These are phyloP conservation scores for Aethes cnicana DNA, from an alignment of 2,888 invertebrate species.

Conservation along the genomic window DNA sequence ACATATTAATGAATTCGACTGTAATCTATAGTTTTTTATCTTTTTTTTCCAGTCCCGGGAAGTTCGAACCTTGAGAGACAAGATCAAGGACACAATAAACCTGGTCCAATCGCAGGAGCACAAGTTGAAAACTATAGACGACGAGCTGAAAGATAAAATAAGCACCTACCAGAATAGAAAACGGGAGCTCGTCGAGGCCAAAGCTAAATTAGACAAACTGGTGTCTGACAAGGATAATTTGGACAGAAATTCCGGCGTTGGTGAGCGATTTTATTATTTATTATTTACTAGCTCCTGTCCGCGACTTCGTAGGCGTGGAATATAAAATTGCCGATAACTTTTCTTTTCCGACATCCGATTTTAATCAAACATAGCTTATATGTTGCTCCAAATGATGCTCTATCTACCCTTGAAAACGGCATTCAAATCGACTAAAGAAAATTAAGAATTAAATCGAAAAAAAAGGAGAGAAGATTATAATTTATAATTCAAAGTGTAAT, in stretches of 20 bases:
- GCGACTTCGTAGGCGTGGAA: too few relatives aligned
- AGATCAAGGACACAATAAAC: constrained; percentile 57
- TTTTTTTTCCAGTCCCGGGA: constrained; percentile 56
- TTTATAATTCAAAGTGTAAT: too few relatives aligned
- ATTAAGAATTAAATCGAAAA: too few relatives aligned
- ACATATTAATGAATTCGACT: too few relatives aligned
- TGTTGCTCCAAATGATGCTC: too few relatives aligned
- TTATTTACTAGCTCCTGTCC: too few relatives aligned
- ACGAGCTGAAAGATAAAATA: constrained; percentile 66
- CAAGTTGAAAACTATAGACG: constrained; percentile 60
- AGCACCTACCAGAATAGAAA: constrained; percentile 74
- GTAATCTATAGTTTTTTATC: background rate
- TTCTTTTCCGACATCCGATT: too few relatives aligned
- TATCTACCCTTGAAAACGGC: too few relatives aligned
- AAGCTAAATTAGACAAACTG: constrained; percentile 77
- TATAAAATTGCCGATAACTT: too few relatives aligned
- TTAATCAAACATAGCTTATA: too few relatives aligned
- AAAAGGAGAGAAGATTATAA: too few relatives aligned
- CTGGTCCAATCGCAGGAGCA: constrained; percentile 58
- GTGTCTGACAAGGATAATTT: constrained; percentile 68
- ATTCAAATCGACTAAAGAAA: too few relatives aligned
- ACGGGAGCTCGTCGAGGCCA: constrained; percentile 70
- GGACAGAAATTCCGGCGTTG: constrained; percentile 69
- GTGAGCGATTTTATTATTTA: background rate
- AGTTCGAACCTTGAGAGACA: constrained; percentile 57